Evolutionary conservation across 2,797 vertebrate genomes (phyloP), one percentile per base, ranked within the genome.

Genomic region (Lepus oiostolus): DNA sequence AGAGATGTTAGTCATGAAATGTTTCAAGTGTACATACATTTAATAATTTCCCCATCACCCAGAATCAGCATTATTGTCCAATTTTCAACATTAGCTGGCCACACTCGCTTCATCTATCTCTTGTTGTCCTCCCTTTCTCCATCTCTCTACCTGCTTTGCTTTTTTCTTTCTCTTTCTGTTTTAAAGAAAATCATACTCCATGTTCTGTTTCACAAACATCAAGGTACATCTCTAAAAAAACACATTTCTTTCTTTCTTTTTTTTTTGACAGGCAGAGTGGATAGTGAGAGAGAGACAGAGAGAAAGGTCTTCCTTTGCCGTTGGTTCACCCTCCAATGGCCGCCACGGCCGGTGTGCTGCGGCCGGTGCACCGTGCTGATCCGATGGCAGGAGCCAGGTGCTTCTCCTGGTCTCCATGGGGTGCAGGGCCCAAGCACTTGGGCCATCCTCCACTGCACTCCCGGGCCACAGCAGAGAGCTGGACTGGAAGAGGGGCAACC

Each of bases 1-100:
- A 50, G 87, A 84, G 70, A 80, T 75, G 26, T 88, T 85, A 90
- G 68, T 52, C 65, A n/a, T 95, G 83, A 91, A 67, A 60, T 8
- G 12, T 62, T 91, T 62, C 30, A 50, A 30, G 75, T 30, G 30
- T 80, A 3, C 6, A 24, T 86, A 24, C 28, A 89, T 4, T 76
- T 4, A 60, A 54, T 54, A 47, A 38, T 86, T 47, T 26, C 28
- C 4, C 22, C 3, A 0, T 84, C 22, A 75, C 13, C 19, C 24
- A 76, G 19, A 77, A 11, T 50, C 42, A 93, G 4, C 28, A 47
- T 58, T 54, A 17, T 83, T 47, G 82, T 32, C 32, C 17, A 26
- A 9, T 89, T 89, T 13, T 58, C 7, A 4, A 38, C 35, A n/a
- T 60, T 83, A 63, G 50, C 83, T 87, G 83, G 67, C 35, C 16